A percentile compares a stretch with the other conserved stretches of the same genome.
Evolutionary conservation across 2,888 invertebrate species (phyloP).

Genomic region (Drosophila anomalata): DNA sequence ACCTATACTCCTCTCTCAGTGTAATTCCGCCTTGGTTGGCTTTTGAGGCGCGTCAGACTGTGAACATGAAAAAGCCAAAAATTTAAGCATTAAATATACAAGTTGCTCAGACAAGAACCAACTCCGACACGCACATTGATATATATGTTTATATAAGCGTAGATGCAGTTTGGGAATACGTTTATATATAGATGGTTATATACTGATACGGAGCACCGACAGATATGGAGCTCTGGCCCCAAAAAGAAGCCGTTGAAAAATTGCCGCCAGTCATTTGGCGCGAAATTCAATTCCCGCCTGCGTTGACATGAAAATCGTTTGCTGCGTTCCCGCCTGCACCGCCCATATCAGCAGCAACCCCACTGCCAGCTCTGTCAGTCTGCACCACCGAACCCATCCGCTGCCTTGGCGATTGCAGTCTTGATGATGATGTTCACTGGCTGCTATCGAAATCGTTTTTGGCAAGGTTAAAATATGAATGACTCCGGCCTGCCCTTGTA

Average conservation of each 20-base stretch:
- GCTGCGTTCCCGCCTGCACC: conserved; percentile 1
- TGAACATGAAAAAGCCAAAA: conserved; percentile 76
- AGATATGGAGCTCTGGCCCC: conserved; percentile 56
- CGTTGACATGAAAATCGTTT: conserved; percentile 74
- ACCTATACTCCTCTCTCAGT: background rate
- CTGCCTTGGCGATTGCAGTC: conserved; percentile 18
- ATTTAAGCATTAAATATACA: conserved; percentile 73
- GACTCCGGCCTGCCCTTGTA: conserved; percentile 14
- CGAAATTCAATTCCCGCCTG: conserved; percentile 78
- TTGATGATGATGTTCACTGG: conserved; percentile 48
- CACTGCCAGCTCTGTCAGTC: background rate
- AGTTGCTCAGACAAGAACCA: conserved; percentile 55
- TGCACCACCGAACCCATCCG: background rate
- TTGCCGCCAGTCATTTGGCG: conserved; percentile 76
- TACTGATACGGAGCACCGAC: conserved; percentile 44
- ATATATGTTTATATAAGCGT: conserved; percentile 5
- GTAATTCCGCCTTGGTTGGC: conserved; percentile 30
- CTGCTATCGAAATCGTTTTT: conserved; percentile 46
- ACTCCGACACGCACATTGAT: conserved; percentile 18
- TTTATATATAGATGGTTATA: conserved; percentile 11
- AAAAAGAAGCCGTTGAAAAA: conserved; percentile 71
- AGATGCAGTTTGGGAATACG: conserved; percentile 33
- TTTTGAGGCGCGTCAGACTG: conserved; percentile 75
- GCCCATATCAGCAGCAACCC: background rate
- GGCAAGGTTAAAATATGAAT: conserved; percentile 47